These are phyloP conservation scores for Drosophila rufa DNA, from an alignment of 1,140 invertebrate genomes.

Conservation along the genomic window DNA sequence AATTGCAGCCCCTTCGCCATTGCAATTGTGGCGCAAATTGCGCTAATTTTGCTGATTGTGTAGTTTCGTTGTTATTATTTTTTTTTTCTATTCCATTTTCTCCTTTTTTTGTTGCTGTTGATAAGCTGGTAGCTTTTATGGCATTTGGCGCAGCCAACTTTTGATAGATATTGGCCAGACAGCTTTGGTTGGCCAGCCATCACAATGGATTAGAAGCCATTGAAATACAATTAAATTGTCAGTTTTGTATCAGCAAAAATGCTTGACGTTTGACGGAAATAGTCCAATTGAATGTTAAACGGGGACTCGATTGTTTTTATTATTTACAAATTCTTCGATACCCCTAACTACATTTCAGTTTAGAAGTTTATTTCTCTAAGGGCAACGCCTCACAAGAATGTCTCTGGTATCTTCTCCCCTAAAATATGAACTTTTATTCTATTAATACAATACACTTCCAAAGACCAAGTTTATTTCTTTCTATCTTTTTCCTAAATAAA, in stretches of 20 bases:
- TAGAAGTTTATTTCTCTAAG: no score
- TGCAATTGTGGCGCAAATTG: slow-evolving; percentile 74
- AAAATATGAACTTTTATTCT: not conserved
- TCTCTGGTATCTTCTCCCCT: not conserved
- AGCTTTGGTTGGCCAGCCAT: slow-evolving; percentile 36
- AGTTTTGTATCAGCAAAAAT: slow-evolving; percentile 8
- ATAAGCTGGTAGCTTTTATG: slow-evolving; percentile 54
- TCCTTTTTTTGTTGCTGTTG: slow-evolving; percentile 9
- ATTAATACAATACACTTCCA: not conserved
- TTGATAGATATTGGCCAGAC: slow-evolving; percentile 67
- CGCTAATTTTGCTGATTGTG: slow-evolving; percentile 72
- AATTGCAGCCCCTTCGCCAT: slow-evolving; percentile 60
- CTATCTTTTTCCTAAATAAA: slow-evolving; percentile 1
- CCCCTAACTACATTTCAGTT: not conserved
- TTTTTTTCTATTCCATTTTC: slow-evolving; percentile 9
- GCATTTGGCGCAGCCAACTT: slow-evolving; percentile 35
- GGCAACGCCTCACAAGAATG: not conserved
- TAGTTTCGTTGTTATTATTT: slow-evolving; percentile 49
- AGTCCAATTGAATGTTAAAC: not conserved
- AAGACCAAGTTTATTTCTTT: not conserved
- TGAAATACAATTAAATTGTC: slow-evolving; percentile 34
- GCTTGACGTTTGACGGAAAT: not conserved
- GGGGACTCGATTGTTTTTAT: not conserved
- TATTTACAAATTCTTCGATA: not conserved
- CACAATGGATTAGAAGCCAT: slow-evolving; percentile 33